Evolutionary conservation across 2,888 invertebrate genomes (phyloP).

Genomic region (Rapana venosa): DNA sequence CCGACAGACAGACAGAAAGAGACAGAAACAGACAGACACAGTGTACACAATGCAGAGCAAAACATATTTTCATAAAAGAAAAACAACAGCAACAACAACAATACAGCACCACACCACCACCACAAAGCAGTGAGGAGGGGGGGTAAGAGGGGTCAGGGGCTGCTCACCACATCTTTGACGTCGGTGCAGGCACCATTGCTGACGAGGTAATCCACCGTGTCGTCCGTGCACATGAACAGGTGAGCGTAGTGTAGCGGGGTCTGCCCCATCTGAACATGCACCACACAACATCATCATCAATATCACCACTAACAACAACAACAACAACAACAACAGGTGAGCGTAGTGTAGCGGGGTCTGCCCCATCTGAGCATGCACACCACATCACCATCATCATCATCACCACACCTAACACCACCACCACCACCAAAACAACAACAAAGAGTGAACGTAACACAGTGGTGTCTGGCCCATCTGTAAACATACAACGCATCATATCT

Average conservation of each 20-base stretch:
- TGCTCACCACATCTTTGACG: constrained; percentile 72
- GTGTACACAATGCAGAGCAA: too few relatives aligned
- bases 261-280: constrained; percentile 65
- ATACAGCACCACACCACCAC: not conserved
- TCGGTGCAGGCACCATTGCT: constrained; percentile 64
- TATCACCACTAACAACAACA: not conserved
- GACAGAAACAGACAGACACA: too few relatives aligned
- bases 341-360: constrained; percentile 74
- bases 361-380: constrained; percentile 60
- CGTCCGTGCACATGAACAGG: constrained; percentile 66
- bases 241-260: constrained; percentile 74
- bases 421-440: constrained; percentile 48
- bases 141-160: not conserved
- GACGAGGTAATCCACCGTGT: constrained; percentile 59
- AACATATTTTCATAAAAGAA: not conserved
- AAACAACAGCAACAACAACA: not conserved
- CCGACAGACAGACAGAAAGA: too few relatives aligned
- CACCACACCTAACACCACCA: too few relatives aligned
- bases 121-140: not conserved
- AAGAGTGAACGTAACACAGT: constrained; percentile 71
- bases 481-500: not conserved
- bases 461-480: constrained; percentile 71
- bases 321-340: constrained; percentile 61
- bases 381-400: not conserved
- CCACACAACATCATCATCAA: not conserved